phyloP scores from a whole-genome alignment of 2,888 invertebrate genomes.

The Seira musarum region DNA sequence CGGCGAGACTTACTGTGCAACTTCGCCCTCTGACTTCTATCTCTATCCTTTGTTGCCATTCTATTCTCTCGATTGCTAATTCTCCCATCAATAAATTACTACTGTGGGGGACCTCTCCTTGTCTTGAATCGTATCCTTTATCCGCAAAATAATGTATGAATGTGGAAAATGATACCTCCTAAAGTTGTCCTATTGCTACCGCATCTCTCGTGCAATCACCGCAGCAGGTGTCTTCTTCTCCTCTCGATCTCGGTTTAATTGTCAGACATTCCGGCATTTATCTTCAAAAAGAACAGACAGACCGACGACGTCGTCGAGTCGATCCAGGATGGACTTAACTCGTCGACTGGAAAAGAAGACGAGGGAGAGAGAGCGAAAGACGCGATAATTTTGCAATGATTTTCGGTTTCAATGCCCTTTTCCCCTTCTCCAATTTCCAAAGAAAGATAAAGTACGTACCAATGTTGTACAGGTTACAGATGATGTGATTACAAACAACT shows the following conservation, averaged over 20 bases:
- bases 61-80: background rate
- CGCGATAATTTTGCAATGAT: background rate
- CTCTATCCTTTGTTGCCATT: background rate
- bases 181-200: slow-evolving; percentile 19
- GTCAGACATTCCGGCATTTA: slow-evolving; percentile 56
- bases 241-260: slow-evolving; percentile 52
- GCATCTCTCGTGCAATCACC: slow-evolving; percentile 48
- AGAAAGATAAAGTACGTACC: no score
- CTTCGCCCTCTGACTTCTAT: background rate
- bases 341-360: no score
- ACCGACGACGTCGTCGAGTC: slow-evolving; percentile 52
- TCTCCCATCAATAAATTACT: background rate
- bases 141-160: background rate
- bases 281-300: slow-evolving; percentile 52
- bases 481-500: background rate
- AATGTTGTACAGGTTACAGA: background rate
- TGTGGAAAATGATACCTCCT: slow-evolving; percentile 11
- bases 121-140: no score
- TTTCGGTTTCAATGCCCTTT: slow-evolving; percentile 31
- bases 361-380: background rate
- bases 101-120: background rate
- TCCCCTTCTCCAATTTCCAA: background rate
- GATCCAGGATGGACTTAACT: no score
- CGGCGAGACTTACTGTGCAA: background rate
- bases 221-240: slow-evolving; percentile 54